A percentile compares a stretch with the other conserved stretches of the same genome.
Conservation (phyloP, 2,113 vertebrate species). For the Limnothrissa miodon region DNA sequence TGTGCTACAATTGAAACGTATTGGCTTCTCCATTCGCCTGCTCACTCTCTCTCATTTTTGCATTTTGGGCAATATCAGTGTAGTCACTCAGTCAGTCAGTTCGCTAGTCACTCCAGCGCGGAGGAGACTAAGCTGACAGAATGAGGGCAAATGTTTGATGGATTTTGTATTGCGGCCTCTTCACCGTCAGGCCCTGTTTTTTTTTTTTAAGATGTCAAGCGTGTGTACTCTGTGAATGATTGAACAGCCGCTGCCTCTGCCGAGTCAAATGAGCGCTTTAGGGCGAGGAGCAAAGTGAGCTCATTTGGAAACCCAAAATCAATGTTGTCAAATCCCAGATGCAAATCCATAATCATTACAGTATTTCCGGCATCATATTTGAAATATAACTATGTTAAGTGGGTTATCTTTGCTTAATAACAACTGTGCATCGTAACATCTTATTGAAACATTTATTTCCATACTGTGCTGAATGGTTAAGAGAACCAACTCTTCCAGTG, state of each 20-base stretch:
- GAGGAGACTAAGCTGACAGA: slow-evolving; percentile 45
- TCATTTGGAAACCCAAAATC: background rate
- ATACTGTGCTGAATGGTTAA: background rate
- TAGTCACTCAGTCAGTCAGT: slow-evolving; percentile 10
- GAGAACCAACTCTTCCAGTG: background rate
- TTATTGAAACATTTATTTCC: background rate
- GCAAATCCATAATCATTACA: background rate
- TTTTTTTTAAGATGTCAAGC: background rate
- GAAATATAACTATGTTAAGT: background rate
- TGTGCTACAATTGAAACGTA: slow-evolving; percentile 13
- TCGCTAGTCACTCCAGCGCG: slow-evolving; percentile 21
- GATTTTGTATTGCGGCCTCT: slow-evolving; percentile 4
- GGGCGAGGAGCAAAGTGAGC: background rate
- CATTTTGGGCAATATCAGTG: background rate
- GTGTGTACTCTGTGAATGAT: slow-evolving; percentile 5
- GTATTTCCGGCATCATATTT: background rate
- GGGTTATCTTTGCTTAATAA: background rate
- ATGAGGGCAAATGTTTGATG: slow-evolving; percentile 44
- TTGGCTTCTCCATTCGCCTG: too few relatives aligned
- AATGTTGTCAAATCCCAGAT: background rate
- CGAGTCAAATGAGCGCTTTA: background rate
- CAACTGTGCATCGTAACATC: background rate
- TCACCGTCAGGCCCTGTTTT: background rate
- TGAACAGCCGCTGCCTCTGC: background rate
- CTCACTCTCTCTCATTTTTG: slow-evolving; percentile 13